Evolutionary conservation across 2,113 vertebrate genomes (phyloP), one percentile per base, ranked within the genome.

Genomic region (Puntigrus tetrazona): DNA sequence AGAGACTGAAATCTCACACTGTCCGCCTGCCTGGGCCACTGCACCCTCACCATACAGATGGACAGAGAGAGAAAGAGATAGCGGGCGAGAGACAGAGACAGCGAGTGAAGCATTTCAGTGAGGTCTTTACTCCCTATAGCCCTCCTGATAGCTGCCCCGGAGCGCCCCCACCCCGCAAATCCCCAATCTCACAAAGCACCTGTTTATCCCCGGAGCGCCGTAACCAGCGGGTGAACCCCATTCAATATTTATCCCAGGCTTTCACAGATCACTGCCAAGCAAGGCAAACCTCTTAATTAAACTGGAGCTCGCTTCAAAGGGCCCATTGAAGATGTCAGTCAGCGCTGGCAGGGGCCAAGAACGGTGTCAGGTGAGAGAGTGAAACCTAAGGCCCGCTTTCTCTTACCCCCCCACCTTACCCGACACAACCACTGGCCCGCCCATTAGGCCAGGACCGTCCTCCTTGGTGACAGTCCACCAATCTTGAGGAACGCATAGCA

Each of bases 201-300:
- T 97, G 97, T 97, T 97, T 97, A 97, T 98, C 95, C 95, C 94
- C 94, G 78, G 86, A 92, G 91, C 94, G 69, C 96, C 95, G 96
- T 98, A 96, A 99, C 97, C 97, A 98, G 96, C 95, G 94, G 96
- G 96, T 98, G 97, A 99, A 99, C 97, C 95, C 97, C 38, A 97
- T 98, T 98, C 97, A 99, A 99, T 99, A 99, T 99, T 99, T 99
- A 99, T 99, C 97, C 96, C 96, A 89, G 97, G 96, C 97, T 97
- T 98, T 98, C 96, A 98, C 96, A 99, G 98, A 98, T 98, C 97
- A 97, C 96, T 95, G 95, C 96, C 95, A 97, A 95, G 96, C 94
- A 94, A 97, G 96, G 97, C 96, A 96, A 99, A 97, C 95, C 95
- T 96, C 97, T 99, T 99, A 99, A 99, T 99, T 99, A 99, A 99